phyloP scores from a whole-genome alignment of 1,140 invertebrate genomes.

The Rhagoletis pomonella region DNA sequence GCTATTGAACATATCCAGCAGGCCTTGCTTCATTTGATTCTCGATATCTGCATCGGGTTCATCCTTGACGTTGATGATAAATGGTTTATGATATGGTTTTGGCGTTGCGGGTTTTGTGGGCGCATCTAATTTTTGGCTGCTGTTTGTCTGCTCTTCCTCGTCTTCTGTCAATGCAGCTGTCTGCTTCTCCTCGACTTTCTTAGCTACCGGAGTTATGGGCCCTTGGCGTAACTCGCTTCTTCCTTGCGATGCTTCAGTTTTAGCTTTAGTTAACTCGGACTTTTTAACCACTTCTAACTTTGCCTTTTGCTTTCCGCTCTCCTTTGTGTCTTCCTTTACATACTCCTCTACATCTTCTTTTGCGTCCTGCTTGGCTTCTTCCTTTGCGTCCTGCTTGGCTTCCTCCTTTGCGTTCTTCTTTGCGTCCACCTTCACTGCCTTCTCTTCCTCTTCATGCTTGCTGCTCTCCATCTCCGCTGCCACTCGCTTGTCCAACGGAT shows the following conservation, averaged over 20 bases:
- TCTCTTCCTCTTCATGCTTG: not conserved
- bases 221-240: not conserved
- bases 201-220: not conserved
- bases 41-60: not conserved
- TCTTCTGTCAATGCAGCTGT: not conserved
- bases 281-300: not conserved
- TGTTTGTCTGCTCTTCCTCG: not conserved
- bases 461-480: not conserved
- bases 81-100: constrained; percentile 33
- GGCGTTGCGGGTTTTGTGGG: not conserved
- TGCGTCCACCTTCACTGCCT: not conserved
- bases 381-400: not conserved
- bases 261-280: not conserved
- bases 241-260: not conserved
- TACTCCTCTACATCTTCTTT: not conserved
- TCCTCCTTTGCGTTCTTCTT: not conserved
- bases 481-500: constrained; percentile 20
- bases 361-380: not conserved
- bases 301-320: not conserved
- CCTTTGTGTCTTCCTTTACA: not conserved
- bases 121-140: not conserved
- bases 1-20: constrained; percentile 39
- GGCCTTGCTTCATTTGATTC: constrained; percentile 34
- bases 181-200: not conserved
- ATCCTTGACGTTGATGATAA: not conserved